Evolutionary conservation across 1,140 invertebrate species (phyloP).

Genomic region (Coptotermes formosanus): DNA sequence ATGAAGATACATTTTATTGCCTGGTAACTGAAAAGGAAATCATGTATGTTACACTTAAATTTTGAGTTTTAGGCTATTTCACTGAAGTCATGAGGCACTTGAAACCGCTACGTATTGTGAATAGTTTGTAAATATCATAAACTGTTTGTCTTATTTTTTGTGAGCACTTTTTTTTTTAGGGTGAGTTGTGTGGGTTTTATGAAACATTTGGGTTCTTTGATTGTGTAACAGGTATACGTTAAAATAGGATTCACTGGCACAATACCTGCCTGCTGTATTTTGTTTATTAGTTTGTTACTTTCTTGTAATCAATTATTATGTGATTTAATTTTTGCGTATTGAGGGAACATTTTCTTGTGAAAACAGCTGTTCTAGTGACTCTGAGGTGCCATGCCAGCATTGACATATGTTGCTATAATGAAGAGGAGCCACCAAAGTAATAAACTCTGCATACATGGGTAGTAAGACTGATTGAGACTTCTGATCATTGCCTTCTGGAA

Average conservation of each 20-base stretch:
- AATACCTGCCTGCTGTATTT: not conserved
- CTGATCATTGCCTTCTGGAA: too few species aligned
- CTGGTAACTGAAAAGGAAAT: not conserved
- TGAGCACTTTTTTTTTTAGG: not conserved
- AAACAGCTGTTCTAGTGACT: not conserved
- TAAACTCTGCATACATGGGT: not conserved
- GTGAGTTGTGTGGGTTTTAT: not conserved
- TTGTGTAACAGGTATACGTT: not conserved
- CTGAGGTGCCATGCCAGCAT: not conserved
- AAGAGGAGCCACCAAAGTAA: not conserved
- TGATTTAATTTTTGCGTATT: too few species aligned
- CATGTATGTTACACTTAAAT: not conserved
- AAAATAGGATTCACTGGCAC: not conserved
- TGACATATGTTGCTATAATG: not conserved
- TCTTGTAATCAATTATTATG: not conserved
- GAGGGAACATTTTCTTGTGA: not conserved
- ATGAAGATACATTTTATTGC: not conserved
- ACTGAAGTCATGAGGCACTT: not conserved
- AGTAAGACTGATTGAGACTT: not conserved
- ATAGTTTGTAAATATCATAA: conserved; percentile 5
- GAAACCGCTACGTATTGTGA: not conserved
- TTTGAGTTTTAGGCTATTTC: not conserved
- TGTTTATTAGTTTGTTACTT: not conserved
- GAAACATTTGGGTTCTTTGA: not conserved
- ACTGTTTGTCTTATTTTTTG: not conserved